Evolutionary conservation across 2,797 vertebrate genomes (phyloP), one percentile per base, ranked within the genome.

Genomic region (Enteromius radiatus): DNA sequence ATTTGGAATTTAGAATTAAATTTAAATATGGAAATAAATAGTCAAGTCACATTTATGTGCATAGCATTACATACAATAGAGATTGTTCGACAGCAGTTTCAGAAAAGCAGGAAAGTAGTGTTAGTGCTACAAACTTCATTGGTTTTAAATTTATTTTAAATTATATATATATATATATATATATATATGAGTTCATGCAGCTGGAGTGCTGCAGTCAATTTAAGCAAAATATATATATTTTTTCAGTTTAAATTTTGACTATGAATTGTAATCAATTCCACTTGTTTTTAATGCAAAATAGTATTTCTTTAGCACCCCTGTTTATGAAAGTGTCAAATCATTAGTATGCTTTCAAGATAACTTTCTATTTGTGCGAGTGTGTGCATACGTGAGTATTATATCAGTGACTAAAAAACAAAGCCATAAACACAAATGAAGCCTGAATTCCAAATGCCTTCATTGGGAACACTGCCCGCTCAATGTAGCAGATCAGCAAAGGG

Each of bases 401-500:
- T 67, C 6, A 10, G 76, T 49, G 43, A 76, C 26, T 77, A 38
- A 65, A 76, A 68, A 56, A 41, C 17, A 56, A 26, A 49, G 5
- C 17, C 41, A 73, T 75, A 65, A 73, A 43, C 31, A 23, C 47
- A 70, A 70, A 59, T 8, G 8, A n/a, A 54, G 77, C 14, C 65
- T 54, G 26, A 76, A 83, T 68, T 79, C n/a, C 70, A 73, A 45
- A 56, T 17, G 76, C 47, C 23, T 81, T 36, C 9, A 68, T 85
- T 61, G 19, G 63, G 76, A 77, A 56, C 71, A 54, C 69, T 81
- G 45, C 67, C 43, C 15, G 68, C 28, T 78, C 56, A 75, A 43
- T 83, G 71, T 74, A 74, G 45, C 43, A 76, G 59, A 83, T 61
- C 76, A 73, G 43, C 77, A 71, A 5, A 38, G 54, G 83, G 68